A percentile compares a stretch with the other conserved stretches of the same genome.
These are phyloP conservation scores for Pyrrhura leucotis DNA, from an alignment of 2,797 vertebrate species.

Conservation along the genomic window DNA sequence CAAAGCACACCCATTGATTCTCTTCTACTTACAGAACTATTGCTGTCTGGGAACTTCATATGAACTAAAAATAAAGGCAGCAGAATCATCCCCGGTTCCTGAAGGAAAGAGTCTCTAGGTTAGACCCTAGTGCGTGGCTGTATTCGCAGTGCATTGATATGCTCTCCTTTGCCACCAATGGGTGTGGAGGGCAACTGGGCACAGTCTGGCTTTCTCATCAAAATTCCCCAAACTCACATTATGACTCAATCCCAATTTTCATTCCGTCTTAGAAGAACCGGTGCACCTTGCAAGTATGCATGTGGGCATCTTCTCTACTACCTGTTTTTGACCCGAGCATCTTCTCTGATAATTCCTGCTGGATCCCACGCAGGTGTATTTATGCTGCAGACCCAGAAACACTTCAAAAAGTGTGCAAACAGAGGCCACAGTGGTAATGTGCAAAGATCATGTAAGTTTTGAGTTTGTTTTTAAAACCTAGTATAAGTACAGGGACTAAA, in stretches of 20 bases:
- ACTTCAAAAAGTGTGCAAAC: not conserved
- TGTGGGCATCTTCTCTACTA: not conserved
- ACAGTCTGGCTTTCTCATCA: not conserved
- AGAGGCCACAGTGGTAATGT: not conserved
- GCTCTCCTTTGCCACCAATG: not conserved
- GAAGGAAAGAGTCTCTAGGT: not conserved
- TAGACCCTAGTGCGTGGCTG: fast-evolving
- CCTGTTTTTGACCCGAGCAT: not conserved
- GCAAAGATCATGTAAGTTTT: not conserved
- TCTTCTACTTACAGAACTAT: not conserved
- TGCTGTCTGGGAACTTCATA: not conserved
- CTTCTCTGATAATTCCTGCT: not conserved
- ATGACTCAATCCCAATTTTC: not conserved
- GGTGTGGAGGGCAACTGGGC: not conserved
- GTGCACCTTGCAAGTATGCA: not conserved
- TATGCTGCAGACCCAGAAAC: not conserved
- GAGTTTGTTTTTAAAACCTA: not conserved
- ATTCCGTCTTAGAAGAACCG: not conserved
- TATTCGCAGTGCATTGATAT: not conserved
- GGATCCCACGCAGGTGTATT: not conserved
- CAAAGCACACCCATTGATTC: not conserved
- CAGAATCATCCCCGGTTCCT: not conserved
- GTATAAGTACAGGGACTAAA: not conserved
- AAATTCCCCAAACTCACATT: not conserved
- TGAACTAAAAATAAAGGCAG: not conserved